Evolutionary conservation across 2,888 invertebrate genomes (phyloP), one percentile per base, ranked within the genome.

Genomic region (Timema cristinae): DNA sequence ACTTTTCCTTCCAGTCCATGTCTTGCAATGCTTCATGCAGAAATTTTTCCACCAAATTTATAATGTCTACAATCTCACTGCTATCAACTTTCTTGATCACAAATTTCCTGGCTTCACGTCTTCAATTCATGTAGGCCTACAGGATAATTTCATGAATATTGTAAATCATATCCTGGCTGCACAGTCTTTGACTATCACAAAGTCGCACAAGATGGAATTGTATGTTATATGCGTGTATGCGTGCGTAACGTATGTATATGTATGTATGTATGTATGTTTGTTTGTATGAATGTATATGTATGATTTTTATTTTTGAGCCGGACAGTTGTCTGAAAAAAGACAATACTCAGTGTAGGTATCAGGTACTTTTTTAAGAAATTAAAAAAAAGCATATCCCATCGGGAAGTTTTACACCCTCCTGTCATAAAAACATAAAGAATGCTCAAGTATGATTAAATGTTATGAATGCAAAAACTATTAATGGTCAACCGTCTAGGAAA

Each of bases 251-350:
- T n/a, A n/a, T n/a, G n/a, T n/a, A n/a, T 32, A 32, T 32, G 32
- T 32, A 32, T 32, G 32, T 32, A 32, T 32, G 32, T 32, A 32
- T 32, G 32, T 32, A 32, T 32, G 32, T 32, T 2, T 32, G 32
- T 32, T 2, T 32, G 32, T 32, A 32, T 32, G 32, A 2, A 32
- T 32, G 63, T 48, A 15, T 8, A 13, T 8, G 6, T 32, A 16
- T 7, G 32, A 48, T 11, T 63, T 63, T 63, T 7, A 47, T 8
- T 63, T 63, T 63, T 63, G 63, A 48, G 63, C 63, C 48, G 63
- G 16, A 48, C 16, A 63, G 16, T 63, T 63, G 16, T 63, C 63
- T 63, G 47, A 63, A 63, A 63, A 63, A 9, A 63, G 16, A 9
- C 63, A 47, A 47, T 47, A 32, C 48, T 63, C 63, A 9, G 13